Evolutionary conservation across 2,888 invertebrate species (phyloP), one percentile per base, ranked within the genome.

Genomic region (Clunio marinus): DNA sequence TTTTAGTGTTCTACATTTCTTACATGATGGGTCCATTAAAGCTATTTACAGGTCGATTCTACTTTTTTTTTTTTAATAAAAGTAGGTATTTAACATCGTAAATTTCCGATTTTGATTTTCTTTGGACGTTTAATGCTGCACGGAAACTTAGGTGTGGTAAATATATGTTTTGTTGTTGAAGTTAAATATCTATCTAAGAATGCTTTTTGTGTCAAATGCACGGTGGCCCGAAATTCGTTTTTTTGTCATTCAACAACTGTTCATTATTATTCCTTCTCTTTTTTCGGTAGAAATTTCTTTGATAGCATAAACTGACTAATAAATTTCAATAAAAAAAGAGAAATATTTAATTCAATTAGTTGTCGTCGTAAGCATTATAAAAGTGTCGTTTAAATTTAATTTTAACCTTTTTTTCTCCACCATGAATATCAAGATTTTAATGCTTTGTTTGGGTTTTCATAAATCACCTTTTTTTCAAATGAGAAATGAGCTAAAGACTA

Each of bases 311-410:
- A 35, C 32, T 45, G 24, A 28, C 51, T 65, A 46, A 65, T 66
- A 66, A 66, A 66, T 66, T 46, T 63, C 25, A 22, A 28, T 35
- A 24, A 35, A 28, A 59, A 51, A 5, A n/a, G n/a, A n/a, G n/a
- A n/a, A 51, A 51, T 51, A 2, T 66, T 55, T 66, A 66, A 66
- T 66, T 66, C 66, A 66, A 66, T 66, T 66, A 66, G 66, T 10
- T n/a, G n/a, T 5, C 17, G 17, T 66, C 45, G 15, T 10, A 32
- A 66, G 66, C 28, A 22, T 57, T 66, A 51, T 66, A 28, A 55
- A 51, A 66, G 22, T 66, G 66, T 55, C 46, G 22, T 66, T 62
- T 24, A 8, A 41, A 37, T 62, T 10, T 41, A n/a, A 32, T 41
- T 37, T 41, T 59, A 7, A 7, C 15, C 15, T 45, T 45, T 45